Percentiles rank a stretch among this genome's conserved stretches.
These are phyloP conservation scores for Syrrhaptes paradoxus DNA, from an alignment of 2,113 vertebrate species.

Conservation along the genomic window DNA sequence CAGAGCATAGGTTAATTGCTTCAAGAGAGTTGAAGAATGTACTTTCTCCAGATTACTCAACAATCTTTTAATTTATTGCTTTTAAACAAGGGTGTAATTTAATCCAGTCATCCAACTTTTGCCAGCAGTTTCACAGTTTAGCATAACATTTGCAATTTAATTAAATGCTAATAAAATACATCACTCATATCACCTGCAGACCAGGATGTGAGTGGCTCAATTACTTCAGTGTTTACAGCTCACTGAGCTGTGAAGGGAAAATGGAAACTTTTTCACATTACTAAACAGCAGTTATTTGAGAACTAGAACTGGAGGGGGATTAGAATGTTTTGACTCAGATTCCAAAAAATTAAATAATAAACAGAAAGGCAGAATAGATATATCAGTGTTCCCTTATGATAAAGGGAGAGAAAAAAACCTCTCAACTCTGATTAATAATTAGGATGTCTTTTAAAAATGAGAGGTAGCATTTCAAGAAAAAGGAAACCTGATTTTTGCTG, in stretches of 20 bases:
- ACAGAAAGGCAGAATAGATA: not conserved
- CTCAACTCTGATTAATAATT: not conserved
- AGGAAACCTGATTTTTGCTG: not conserved
- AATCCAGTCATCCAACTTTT: constrained; percentile 21
- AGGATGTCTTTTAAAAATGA: not conserved
- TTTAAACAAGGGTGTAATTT: not conserved
- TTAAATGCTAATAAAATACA: constrained; percentile 49
- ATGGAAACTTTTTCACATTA: constrained; percentile 1
- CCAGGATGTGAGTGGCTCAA: constrained; percentile 25
- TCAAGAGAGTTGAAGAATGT: not conserved
- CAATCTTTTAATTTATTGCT: not conserved
- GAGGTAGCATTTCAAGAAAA: not conserved
- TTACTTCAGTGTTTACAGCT: constrained; percentile 51
- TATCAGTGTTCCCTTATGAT: not conserved
- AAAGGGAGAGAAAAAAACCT: not conserved
- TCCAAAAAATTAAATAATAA: constrained; percentile 38
- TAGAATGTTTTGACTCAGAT: not conserved
- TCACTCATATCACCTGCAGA: constrained; percentile 33
- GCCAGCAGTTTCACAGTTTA: constrained; percentile 35
- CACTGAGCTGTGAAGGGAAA: constrained; percentile 52
- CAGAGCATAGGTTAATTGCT: not conserved
- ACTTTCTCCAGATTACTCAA: not conserved
- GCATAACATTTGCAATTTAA: constrained; percentile 58
- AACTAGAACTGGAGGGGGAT: not conserved
- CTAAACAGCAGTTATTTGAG: not conserved